phyloP scores from a whole-genome alignment of 2,888 invertebrate species.

The Strigamia maritima region DNA sequence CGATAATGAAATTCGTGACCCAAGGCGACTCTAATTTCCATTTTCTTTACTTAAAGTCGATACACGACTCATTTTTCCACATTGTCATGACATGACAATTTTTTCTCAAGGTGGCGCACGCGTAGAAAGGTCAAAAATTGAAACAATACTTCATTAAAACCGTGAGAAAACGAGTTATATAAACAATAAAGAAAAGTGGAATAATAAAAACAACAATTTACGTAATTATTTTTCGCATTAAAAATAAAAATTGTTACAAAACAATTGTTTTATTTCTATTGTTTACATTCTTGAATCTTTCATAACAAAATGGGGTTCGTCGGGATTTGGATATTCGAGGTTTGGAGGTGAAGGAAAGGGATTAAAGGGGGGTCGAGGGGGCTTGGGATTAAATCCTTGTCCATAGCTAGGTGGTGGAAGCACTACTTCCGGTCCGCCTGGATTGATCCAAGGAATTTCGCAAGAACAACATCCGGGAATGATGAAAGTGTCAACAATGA shows the following conservation, averaged over 20 bases:
- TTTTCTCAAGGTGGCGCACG: not conserved
- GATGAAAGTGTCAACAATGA: constrained; percentile 17
- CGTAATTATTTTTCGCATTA: not conserved
- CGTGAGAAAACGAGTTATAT: not conserved
- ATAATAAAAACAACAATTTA: not conserved
- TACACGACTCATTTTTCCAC: not conserved
- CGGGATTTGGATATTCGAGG: not conserved
- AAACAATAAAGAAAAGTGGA: not conserved
- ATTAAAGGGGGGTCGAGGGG: too few species aligned
- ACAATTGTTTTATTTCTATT: not conserved
- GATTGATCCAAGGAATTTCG: not conserved
- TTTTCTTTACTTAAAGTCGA: not conserved
- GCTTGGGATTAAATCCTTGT: not conserved
- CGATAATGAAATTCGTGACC: not conserved
- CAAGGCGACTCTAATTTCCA: not conserved
- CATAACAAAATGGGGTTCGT: not conserved
- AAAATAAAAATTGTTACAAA: not conserved
- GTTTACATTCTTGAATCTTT: not conserved
- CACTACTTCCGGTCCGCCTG: not conserved
- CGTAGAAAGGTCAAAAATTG: not conserved
- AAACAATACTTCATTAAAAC: not conserved
- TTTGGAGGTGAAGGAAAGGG: not conserved
- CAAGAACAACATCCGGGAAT: constrained; percentile 26
- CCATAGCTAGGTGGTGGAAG: not conserved
- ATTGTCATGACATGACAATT: not conserved